Conservation (phyloP, 2,797 vertebrate species). For the Lophius americanus region DNA sequence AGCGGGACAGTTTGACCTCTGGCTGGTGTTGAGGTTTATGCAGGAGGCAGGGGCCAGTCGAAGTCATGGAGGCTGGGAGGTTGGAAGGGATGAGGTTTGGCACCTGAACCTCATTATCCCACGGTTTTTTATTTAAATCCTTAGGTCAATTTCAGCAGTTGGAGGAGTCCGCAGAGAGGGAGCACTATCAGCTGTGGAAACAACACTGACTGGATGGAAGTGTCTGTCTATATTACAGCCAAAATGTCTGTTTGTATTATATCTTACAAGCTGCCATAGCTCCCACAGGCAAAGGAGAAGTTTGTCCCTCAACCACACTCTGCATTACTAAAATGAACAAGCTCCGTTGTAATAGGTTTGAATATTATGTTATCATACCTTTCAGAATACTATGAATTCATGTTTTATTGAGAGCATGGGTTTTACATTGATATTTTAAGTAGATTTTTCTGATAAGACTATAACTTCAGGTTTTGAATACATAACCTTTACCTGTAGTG, state of each 20-base stretch:
- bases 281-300: conserved; percentile 49
- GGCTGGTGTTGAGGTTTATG: conserved; percentile 1
- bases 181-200: conserved; percentile 29
- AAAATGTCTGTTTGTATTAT: conserved; percentile 59
- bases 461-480: too few relatives aligned
- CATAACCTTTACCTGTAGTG: too few relatives aligned
- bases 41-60: conserved; percentile 14
- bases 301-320: conserved; percentile 43
- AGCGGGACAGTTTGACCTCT: conserved; percentile 31
- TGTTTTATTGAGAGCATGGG: conserved; percentile 65
- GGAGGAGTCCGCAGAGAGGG: conserved; percentile 22
- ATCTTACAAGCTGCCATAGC: conserved; percentile 32
- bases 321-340: conserved; percentile 48
- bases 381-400: conserved; percentile 50
- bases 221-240: conserved; percentile 41
- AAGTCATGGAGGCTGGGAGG: conserved; percentile 11
- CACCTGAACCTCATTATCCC: conserved; percentile 63
- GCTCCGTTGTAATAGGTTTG: conserved; percentile 49
- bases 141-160: conserved; percentile 41
- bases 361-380: conserved; percentile 65
- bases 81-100: conserved; percentile 27
- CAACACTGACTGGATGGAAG: conserved; percentile 18
- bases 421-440: too few relatives aligned
- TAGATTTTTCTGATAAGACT: too few relatives aligned
- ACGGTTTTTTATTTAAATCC: conserved; percentile 2